These are phyloP conservation scores for Paratrypauchen microcephalus DNA, from an alignment of 2,797 vertebrate genomes.

Conservation along the genomic window DNA sequence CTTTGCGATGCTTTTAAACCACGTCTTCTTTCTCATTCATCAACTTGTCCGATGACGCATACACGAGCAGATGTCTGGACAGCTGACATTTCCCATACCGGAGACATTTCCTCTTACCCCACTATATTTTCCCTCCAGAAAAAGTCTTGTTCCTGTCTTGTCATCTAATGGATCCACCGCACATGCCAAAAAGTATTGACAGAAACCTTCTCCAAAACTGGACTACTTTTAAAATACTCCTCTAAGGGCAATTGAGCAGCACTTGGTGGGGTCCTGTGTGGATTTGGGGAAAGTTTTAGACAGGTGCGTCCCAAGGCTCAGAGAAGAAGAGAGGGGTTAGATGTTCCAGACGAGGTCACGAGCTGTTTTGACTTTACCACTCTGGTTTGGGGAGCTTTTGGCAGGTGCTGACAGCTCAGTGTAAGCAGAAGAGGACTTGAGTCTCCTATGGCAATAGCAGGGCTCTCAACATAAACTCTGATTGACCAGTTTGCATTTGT, in stretches of 20 bases:
- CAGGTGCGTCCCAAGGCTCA: slow-evolving; percentile 70
- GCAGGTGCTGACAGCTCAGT: slow-evolving; percentile 68
- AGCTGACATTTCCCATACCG: slow-evolving; percentile 57
- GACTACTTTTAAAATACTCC: slow-evolving; percentile 37
- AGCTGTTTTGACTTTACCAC: slow-evolving; percentile 74
- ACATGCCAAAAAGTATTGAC: slow-evolving; percentile 43
- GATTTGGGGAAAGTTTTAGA: slow-evolving; percentile 54
- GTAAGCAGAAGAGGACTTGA: slow-evolving; percentile 54
- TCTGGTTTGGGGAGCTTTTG: slow-evolving; percentile 56
- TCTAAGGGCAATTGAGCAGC: slow-evolving; percentile 41
- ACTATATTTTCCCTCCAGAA: slow-evolving; percentile 36
- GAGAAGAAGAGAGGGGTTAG: slow-evolving; percentile 58
- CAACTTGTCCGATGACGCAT: slow-evolving; percentile 20
- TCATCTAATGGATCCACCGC: slow-evolving; percentile 35
- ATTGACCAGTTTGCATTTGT: slow-evolving; percentile 22
- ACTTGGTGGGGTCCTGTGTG: slow-evolving; percentile 48
- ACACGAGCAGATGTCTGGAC: slow-evolving; percentile 44
- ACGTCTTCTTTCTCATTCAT: slow-evolving; percentile 35
- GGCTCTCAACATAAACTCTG: slow-evolving; percentile 24
- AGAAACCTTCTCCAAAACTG: slow-evolving; percentile 26
- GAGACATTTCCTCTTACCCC: slow-evolving; percentile 46
- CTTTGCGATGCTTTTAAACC: slow-evolving; percentile 19
- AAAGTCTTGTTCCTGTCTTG: slow-evolving; percentile 46
- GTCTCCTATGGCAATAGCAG: slow-evolving; percentile 27
- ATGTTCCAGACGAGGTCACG: slow-evolving; percentile 65